Evolutionary conservation across 2,888 invertebrate genomes (phyloP), one percentile per base, ranked within the genome.

Genomic region (Gordius sp.): DNA sequence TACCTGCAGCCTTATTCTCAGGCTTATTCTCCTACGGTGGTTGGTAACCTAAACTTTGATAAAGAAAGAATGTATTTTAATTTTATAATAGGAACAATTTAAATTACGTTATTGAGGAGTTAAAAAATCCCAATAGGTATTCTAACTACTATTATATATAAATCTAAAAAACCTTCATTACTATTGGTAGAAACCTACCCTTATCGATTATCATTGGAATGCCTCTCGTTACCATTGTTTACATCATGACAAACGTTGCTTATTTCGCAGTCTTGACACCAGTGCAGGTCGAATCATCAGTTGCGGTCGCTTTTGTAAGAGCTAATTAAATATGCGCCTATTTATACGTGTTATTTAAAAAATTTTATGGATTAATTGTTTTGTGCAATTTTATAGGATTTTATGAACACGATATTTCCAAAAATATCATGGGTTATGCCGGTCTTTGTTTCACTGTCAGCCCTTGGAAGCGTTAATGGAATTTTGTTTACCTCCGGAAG

Each of bases 251-350:
- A 39, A 97, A 97, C 67, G 75, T 93, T 33, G 89, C 97, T 2
- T 91, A 97, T 71, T 97, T 85, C 73, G 87, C 93, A 8, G 85
- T 86, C 0, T 75, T 97, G 16, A 82, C 83, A 1, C 84, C 86
- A 0, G 75, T 76, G 18, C 91, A 93, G 72, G 84, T 97, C 47
- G 68, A 91, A 13, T 79, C 79, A 0, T 86, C 87, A 1, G 81
- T 83, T 60, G 97, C 97, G 1, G 93, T 97, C 0, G 97, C 97
- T 18, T 91, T 97, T 67, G 79, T 79, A 68, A 71, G 74, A 69
- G 8, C 56, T 2, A 8, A 13, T 28, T n/a, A 13, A 33, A 8
- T 33, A 13, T 33, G 8, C 39, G 39, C 39, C 39, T 8, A 8
- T 33, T 13, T 13, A 33, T n/a, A 13, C n/a, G 8, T 13, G 39